Evolutionary conservation across 92 coral and sea anemone genomes (phyloP), one percentile per base, ranked within the genome.

Genomic region (Ricordea florida): DNA sequence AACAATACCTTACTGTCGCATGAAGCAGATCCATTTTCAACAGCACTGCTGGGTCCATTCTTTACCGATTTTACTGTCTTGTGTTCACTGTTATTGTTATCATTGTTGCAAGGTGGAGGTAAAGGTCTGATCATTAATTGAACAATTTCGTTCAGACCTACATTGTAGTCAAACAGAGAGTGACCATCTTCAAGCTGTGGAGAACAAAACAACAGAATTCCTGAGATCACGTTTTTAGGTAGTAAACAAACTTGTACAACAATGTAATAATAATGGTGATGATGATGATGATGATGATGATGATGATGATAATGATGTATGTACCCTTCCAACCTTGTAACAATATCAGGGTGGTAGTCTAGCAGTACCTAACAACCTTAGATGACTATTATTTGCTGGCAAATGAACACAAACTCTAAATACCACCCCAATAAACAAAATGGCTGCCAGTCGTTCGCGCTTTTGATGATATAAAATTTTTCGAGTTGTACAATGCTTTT

Each of bases 151-250:
- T 94, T 92, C 45, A 92, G 85, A 0, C 93, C 93, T 44, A 94
- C 93, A 47, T 72, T 90, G 79, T 94, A 94, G 53, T 94, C 98
- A 75, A 91, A 88, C 72, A 94, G 52, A 0, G 98, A 72, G 90
- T 94, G 98, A 10, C 86, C 93, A 86, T 94, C 90, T 55, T 91
- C 98, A 55, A 94, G 82, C 98, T 94, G 30, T 0, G 51, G 60
- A 23, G 9, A 45, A 63, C 3, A 40, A 53, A 2, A 3, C 40
- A 29, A 53, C 43, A 27, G 14, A 28, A 4, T 27, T 0, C 21
- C 18, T 1, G 24, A 30, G 1, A 28, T n/a, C 24, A 56, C 17
- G 14, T 3, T n/a, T 18, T 1, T 20, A 42, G 70, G n/a, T 27
- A 41, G 14, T 5, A 1, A 26, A 8, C 15, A 3, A 1, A 41